Evolutionary conservation across 2,113 vertebrate genomes (phyloP).

Genomic region (Lampris incognitus): DNA sequence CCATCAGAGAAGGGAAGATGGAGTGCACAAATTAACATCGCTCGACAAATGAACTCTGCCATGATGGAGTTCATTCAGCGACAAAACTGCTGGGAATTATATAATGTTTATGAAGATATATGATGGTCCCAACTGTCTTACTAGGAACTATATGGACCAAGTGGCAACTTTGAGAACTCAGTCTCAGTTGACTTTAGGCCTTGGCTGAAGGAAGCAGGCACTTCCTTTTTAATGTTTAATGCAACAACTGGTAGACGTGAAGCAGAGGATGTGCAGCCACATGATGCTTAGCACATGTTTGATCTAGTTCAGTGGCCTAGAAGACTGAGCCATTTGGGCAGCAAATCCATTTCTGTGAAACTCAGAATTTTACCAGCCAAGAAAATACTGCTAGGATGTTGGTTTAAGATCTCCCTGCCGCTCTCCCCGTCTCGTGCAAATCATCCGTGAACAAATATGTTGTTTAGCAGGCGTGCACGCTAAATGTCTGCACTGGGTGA

Average conservation of each 20-base stretch:
- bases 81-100: constrained; percentile 43
- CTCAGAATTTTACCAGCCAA: constrained; percentile 14
- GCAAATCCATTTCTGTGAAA: constrained; percentile 23
- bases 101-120: constrained; percentile 63
- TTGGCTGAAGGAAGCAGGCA: constrained; percentile 9
- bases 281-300: not conserved
- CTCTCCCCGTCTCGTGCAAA: constrained; percentile 36
- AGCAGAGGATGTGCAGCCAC: constrained; percentile 9
- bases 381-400: constrained; percentile 13
- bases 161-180: constrained; percentile 31
- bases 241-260: constrained; percentile 11
- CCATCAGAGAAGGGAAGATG: constrained; percentile 61
- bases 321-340: constrained; percentile 12
- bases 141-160: constrained; percentile 18
- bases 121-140: constrained; percentile 14
- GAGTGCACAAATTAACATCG: constrained; percentile 64
- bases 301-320: constrained; percentile 2
- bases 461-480: constrained; percentile 50
- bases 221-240: constrained; percentile 35
- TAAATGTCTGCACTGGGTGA: constrained; percentile 43
- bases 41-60: constrained; percentile 63
- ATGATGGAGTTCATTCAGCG: constrained; percentile 46
- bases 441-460: constrained; percentile 37
- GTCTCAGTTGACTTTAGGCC: not conserved
- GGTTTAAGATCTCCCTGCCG: not conserved